Evolutionary conservation across 92 coral and sea anemone species (phyloP), one percentile per base, ranked within the genome.

Genomic region (Diadumene lineata): DNA sequence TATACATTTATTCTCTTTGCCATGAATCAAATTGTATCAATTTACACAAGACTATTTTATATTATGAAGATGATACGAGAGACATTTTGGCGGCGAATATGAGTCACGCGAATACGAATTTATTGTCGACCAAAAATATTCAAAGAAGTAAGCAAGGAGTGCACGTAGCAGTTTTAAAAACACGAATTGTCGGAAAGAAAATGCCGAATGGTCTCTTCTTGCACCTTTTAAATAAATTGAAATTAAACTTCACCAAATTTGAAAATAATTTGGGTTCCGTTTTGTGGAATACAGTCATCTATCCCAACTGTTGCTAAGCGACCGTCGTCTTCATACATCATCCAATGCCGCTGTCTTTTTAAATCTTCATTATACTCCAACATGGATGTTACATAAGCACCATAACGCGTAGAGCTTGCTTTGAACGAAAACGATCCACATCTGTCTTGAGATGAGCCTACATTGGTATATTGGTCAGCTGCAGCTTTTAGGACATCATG

Each of bases 241-340:
- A 4, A 38, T 38, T 13, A 38, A 4, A 38, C 48, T 38, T 13
- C 13, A 38, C 28, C 44, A 9, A 72, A 29, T 62, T 72, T 72
- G 66, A 72, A 72, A 31, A 32, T 72, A 25, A 72, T 31, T 11
- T 44, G n/a, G 9, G 66, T 34, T 10, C 66, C 77, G 18, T 72
- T 72, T 55, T 56, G 13, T 21, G 77, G 77, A 31, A 50, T 51
- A 24, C 26, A 34, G 33, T 62, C 31, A 44, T 56, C 77, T 2
- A 72, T 66, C 0, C 77, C 77, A 0, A 72, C 66, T 29, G 77
- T 72, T 56, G 77, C 77, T 62, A 56, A 29, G 77, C 64, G 32
- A 28, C 15, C 66, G 15, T 46, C 43, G 31, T 46, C 28, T 6
- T 62, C 11, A 55, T 56, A 72, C 77, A 72, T 72, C 34, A 56